Conservation (phyloP, 2,797 vertebrate species). For the Phataginus tetradactyla region DNA sequence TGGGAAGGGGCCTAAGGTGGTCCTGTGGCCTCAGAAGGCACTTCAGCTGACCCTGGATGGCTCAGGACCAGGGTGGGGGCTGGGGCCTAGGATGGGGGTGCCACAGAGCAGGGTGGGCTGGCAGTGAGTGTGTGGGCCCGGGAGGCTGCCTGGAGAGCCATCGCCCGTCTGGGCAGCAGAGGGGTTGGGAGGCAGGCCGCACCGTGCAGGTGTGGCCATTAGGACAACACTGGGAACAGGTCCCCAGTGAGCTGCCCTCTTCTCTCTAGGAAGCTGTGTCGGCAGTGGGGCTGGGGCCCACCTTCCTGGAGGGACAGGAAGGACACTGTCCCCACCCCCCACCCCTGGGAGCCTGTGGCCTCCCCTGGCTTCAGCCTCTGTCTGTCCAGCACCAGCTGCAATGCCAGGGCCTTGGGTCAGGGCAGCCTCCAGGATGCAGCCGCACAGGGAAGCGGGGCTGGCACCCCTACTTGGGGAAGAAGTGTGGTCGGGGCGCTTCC, state of each 20-base stretch:
- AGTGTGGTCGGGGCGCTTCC: background rate
- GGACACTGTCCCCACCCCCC: background rate
- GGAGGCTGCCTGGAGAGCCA: background rate
- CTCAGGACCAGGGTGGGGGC: background rate
- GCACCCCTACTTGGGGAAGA: background rate
- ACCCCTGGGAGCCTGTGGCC: background rate
- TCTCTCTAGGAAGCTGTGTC: background rate
- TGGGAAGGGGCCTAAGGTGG: background rate
- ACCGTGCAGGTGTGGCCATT: fast-evolving
- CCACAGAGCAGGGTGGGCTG: background rate
- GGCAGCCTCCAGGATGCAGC: background rate
- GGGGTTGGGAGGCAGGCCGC: background rate
- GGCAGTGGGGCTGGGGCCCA: background rate
- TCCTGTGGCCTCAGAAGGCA: background rate
- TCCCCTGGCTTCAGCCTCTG: background rate
- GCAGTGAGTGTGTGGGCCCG: background rate
- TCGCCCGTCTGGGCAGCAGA: background rate
- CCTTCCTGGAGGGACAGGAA: background rate
- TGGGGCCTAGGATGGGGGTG: background rate
- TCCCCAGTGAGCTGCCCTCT: background rate
- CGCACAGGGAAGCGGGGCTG: background rate
- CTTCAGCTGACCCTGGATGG: background rate
- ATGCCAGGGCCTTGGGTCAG: fast-evolving
- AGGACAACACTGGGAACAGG: background rate
- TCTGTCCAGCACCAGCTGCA: background rate